Conservation (phyloP, 2,113 vertebrate species). For the Ellobius talpinus region DNA sequence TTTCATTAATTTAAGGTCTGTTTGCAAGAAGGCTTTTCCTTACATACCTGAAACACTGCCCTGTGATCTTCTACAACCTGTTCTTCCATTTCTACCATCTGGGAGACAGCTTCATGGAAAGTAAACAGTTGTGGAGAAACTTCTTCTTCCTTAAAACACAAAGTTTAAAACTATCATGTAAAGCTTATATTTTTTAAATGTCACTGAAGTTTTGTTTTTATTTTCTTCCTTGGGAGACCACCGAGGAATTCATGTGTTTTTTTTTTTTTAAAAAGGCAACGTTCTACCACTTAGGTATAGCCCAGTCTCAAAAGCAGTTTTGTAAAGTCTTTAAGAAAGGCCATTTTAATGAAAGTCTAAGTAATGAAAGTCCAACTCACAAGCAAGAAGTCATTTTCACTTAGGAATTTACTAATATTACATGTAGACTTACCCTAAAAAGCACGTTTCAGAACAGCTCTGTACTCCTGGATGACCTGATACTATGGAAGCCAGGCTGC, state of each 20-base stretch:
- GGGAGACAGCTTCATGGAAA: conserved; percentile 98
- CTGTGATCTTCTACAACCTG: conserved; percentile 98
- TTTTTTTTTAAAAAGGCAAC: not conserved
- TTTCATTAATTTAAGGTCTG: not conserved
- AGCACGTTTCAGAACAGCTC: conserved; percentile 16
- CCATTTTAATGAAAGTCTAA: conserved; percentile 32
- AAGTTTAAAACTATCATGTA: conserved; percentile 46
- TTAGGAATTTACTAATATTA: conserved; percentile 14
- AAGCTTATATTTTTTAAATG: conserved; percentile 49
- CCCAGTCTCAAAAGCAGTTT: not conserved
- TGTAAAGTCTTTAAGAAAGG: conserved; percentile 16
- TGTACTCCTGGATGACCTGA: not conserved
- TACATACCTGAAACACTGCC: conserved; percentile 95
- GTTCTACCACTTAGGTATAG: not conserved
- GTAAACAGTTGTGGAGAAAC: conserved; percentile 98
- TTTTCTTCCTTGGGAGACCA: not conserved
- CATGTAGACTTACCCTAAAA: not conserved
- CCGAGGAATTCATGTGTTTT: not conserved
- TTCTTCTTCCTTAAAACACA: conserved; percentile 93
- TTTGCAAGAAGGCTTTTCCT: not conserved
- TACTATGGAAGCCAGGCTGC: not conserved
- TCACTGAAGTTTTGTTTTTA: not conserved
- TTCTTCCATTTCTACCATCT: conserved; percentile 99
- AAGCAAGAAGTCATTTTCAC: not conserved
- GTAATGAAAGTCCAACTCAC: not conserved